phyloP scores from a whole-genome alignment of 2,797 vertebrate genomes.

The Bufotes viridis region DNA sequence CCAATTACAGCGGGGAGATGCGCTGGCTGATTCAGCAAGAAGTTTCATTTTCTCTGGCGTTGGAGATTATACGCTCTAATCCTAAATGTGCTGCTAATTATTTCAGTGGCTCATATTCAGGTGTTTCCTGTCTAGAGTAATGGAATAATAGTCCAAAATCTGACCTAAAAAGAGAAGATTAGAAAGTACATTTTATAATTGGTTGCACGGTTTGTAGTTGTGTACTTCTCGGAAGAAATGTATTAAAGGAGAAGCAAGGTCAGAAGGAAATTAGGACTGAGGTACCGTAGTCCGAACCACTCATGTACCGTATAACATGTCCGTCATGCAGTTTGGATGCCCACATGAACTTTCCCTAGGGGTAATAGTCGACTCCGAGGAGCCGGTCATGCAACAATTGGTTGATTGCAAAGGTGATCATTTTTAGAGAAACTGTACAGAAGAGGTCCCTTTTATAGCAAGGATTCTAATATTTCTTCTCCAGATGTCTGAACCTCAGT shows the following conservation, averaged over 20 bases:
- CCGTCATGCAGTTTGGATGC: too few relatives aligned
- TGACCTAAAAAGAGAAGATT: conserved; percentile 10
- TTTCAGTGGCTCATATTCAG: conserved; percentile 15
- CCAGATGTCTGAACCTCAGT: too few relatives aligned
- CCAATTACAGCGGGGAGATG: conserved; percentile 34
- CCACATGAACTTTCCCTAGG: too few relatives aligned
- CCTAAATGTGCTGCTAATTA: conserved; percentile 45
- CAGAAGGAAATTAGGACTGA: neutral
- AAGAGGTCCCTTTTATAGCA: too few relatives aligned
- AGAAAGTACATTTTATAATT: neutral
- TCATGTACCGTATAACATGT: neutral
- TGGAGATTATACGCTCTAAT: conserved; percentile 38
- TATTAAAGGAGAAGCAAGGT: neutral
- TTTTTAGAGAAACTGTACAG: too few relatives aligned
- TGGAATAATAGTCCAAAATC: conserved; percentile 8
- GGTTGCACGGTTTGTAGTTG: neutral
- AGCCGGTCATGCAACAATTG: too few relatives aligned
- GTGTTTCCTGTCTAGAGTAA: conserved; percentile 24
- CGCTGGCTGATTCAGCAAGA: neutral
- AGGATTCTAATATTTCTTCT: too few relatives aligned
- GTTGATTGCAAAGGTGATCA: too few relatives aligned
- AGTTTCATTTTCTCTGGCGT: conserved; percentile 19
- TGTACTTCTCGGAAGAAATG: neutral
- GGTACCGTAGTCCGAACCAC: neutral
- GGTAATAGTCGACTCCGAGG: too few relatives aligned